Evolutionary conservation across 2,113 vertebrate species (phyloP), one percentile per base, ranked within the genome.

Genomic region (Antechinus stuartii): DNA sequence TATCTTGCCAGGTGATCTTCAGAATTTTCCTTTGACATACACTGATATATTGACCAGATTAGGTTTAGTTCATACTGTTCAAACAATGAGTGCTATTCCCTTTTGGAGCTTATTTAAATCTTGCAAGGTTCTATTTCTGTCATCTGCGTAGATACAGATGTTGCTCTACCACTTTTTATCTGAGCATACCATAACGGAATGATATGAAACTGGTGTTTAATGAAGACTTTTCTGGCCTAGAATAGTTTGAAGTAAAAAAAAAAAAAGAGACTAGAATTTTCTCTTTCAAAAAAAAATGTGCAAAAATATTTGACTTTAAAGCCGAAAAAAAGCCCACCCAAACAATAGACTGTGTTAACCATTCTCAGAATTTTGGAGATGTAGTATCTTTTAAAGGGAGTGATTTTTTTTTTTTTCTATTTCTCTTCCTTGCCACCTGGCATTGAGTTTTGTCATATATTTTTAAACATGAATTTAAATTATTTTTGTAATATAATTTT

Each of bases 401-500:
- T 47, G 47, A 3, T 56, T 91, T 54, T 47, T 91, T 95, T 91
- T 95, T 9, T 92, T 91, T 12, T 50, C 90, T 24, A 16, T 54
- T 30, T 61, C 23, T 55, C 0, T 90, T 68, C 95, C 42, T 92
- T 26, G 92, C 14, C 68, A 8, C 42, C 4, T 53, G 14, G 91
- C 22, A 90, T 55, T 55, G n/a, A 90, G 16, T 22, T 93, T 96
- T 91, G 84, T 61, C 30, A 47, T 84, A 94, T 61, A 89, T 93
- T 47, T 35, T 19, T 50, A 0, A 90, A n/a, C 50, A 2, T 35
- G 84, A 93, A 90, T 90, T 96, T 11, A 47, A 24, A 4, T 50
- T 23, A 35, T 91, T 96, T 94, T 92, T 93, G 92, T 96, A 11
- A 25, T 54, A 49, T 92, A 57, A 57, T 16, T 91, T 76, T 35